Percentiles rank a stretch among this genome's conserved stretches.
Conservation (phyloP, 2,888 invertebrate species). For the Pseudoips prasinana region DNA sequence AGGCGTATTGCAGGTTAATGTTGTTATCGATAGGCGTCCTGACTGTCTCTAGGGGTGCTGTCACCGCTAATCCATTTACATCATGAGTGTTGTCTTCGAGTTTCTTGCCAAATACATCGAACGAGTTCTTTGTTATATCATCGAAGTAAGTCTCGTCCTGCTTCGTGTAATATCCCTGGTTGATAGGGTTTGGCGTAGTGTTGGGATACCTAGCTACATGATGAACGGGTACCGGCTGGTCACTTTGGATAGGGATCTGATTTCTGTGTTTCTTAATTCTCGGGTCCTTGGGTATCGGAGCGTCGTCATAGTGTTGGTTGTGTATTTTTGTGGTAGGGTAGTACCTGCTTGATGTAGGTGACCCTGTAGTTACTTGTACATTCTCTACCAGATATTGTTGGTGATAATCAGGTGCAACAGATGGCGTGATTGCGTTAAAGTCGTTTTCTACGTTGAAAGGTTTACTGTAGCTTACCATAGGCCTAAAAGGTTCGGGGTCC, state of each 20-base stretch:
- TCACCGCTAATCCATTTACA: slow-evolving; percentile 71
- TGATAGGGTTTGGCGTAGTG: slow-evolving; percentile 80
- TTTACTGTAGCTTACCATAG: slow-evolving; percentile 83
- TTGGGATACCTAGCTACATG: slow-evolving; percentile 57
- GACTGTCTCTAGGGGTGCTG: slow-evolving; percentile 68
- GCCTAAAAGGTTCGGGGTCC: slow-evolving; percentile 84
- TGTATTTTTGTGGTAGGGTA: slow-evolving; percentile 73
- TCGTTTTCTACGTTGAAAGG: slow-evolving; percentile 71
- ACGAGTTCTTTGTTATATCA: slow-evolving; percentile 88
- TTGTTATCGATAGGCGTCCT: slow-evolving; percentile 75
- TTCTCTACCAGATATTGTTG: slow-evolving; percentile 74
- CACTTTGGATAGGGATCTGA: slow-evolving; percentile 58
- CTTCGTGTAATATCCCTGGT: slow-evolving; percentile 85
- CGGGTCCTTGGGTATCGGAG: slow-evolving; percentile 49
- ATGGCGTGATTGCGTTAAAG: slow-evolving; percentile 68
- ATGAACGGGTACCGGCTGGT: slow-evolving; percentile 54
- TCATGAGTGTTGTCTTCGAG: slow-evolving; percentile 75
- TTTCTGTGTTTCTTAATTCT: slow-evolving; percentile 56
- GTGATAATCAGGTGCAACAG: slow-evolving; percentile 60
- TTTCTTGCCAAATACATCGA: slow-evolving; percentile 88
- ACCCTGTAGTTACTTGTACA: slow-evolving; percentile 74
- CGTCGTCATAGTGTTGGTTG: slow-evolving; percentile 72
- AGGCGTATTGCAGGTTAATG: slow-evolving; percentile 80
- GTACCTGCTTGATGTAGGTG: slow-evolving; percentile 74
- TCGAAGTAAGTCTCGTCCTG: slow-evolving; percentile 85